Base-by-base conservation (phyloP, 1,140 invertebrate species). In the Glossosoma conforme region DNA sequence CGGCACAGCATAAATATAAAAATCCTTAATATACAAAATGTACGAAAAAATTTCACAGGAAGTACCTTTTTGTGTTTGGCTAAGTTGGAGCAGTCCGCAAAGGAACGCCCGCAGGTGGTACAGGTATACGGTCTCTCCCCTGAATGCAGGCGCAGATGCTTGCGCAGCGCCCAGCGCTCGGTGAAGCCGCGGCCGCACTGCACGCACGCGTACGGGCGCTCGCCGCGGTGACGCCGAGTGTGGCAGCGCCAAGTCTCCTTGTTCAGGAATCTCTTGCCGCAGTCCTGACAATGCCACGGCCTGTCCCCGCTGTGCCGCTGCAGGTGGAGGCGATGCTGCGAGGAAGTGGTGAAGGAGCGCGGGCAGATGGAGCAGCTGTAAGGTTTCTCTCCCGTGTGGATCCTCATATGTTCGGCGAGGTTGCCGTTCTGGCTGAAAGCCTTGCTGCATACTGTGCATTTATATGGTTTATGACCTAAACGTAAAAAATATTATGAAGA, bases 41-140 rank as follows among this genome's bases (percentile, higher is more conserved):
- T n/a, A n/a, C n/a, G n/a, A n/a, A n/a, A n/a, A n/a, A n/a, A n/a
- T n/a, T n/a, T n/a, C n/a, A n/a, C n/a, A n/a, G 9, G 9, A 30
- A 30, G 28, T 65, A 80, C 77, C 61, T 78, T 82, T 65, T 76
- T 79, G 62, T 85, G 82, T 65, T 84, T 85, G 1, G 74, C 77
- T 20, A 82, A 64, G 68, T 84, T 85, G 8, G 81, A 83, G 53
- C 76, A 78, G 61, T 85, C 82, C 0, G 81, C 76, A 64, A 91
- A 91, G 17, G 80, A 76, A 68, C 88, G 87, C 1, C 77, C 75
- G 63, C 87, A 91, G n/a, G 83, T 61, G 11, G 78, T 74, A 64
- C 88, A 90, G 35, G 77, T 77, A 62, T 87, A 87, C 2, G 87
- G 87, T 60, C 89, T 89, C 63, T 90, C 87, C 25, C 81, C 84